Base-by-base conservation (phyloP, 2,888 invertebrate genomes). In the Anthrax anthrax region DNA sequence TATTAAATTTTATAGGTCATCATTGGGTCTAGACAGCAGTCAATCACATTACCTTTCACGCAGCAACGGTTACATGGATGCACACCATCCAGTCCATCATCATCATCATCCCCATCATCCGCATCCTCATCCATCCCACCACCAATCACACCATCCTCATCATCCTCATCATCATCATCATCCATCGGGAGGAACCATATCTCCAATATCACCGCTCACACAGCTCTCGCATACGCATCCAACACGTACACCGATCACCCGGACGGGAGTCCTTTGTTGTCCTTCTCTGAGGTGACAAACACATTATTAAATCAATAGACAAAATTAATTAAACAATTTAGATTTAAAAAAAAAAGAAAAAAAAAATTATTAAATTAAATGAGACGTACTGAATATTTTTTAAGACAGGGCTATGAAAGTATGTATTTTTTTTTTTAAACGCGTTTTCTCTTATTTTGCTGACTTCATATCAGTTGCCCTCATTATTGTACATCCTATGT, bases 211-310 rank as follows among this genome's bases (percentile, higher is more conserved):
- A 66, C 67, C 54, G 62, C 65, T 53, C 65, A 66, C 52, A 61
- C 65, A 51, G 61, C 66, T 27, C 55, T 69, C 63, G 64, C 69
- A 58, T 71, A 72, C 64, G 64, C 68, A 62, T 63, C 70, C 62
- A 69, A 70, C 61, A 63, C 73, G 61, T 70, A 66, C 67, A 59
- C 65, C 56, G 67, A 65, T 67, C 70, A 73, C 60, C 67, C 69
- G 67, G 75, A 75, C 72, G 74, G 77, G 72, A 80, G 78, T 76
- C 80, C 80, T 72, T 59, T 81, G 74, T 61, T 81, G 72, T 80
- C 81, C 72, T 80, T 82, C 75, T 78, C 81, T 68, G 81, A 82
- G 76, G 81, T 82, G 72, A 82, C 81, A 61, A 80, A 81, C 71
- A 80, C 81, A 58, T 65, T 81, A 61, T 73, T 82, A 65, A 79